Base-by-base conservation (phyloP, 2,797 vertebrate species). In the Enteromius anoplus region DNA sequence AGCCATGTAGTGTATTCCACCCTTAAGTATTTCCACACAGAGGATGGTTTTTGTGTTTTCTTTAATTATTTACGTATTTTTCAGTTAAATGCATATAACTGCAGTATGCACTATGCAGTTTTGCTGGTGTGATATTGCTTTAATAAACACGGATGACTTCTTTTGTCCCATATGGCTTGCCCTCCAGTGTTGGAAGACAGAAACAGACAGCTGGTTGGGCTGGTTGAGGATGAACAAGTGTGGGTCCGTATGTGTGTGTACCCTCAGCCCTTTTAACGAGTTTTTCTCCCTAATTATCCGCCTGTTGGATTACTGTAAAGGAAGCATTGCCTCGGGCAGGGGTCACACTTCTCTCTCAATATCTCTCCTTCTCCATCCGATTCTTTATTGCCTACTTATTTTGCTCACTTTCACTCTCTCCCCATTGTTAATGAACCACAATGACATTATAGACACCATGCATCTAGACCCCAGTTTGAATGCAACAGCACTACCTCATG, bases 271-370 rank as follows among this genome's bases (percentile, higher is more conserved):
- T 71, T 75, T 68, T 82, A 85, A 77, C 7, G 0, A 84, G 84
- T 73, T 64, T 78, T 83, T 80, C 80, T 66, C 19, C 32, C 78
- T 85, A 88, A 87, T 88, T 88, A 87, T 78, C 75, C 14, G 40
- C 83, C 80, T 86, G 70, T 68, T 75, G 81, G 49, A 68, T 75
- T 80, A 77, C 76, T 73, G 84, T 62, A 83, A 85, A 85, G 34
- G 21, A 81, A 84, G 40, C 49, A 60, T 51, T 65, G 78, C 73
- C 55, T 79, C 40, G 68, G 47, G 45, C 73, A 79, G 23, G 75
- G 79, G 66, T 83, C 75, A 85, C 80, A 75, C 47, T 53, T 70
- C 58, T 69, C 14, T 62, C 37, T 71, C 1, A 17, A 58, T 21
- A 42, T 23, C 15, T 34, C 37, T 34, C 29, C 15, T 77, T 32